A percentile compares a stretch with the other conserved stretches of the same genome.
phyloP scores from a whole-genome alignment of 2,888 invertebrate species.

The Macaria notata region DNA sequence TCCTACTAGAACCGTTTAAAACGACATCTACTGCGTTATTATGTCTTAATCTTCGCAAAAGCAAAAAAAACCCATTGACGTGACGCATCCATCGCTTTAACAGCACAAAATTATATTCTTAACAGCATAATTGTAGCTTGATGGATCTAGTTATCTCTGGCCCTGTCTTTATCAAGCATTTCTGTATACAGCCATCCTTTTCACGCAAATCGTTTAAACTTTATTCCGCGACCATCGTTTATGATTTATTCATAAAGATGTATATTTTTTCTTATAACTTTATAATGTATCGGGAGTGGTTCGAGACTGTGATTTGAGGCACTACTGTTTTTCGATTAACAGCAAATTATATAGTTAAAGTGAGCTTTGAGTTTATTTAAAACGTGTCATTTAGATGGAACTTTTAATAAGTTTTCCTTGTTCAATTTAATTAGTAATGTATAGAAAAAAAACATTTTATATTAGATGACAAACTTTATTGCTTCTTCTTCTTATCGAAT shows the following conservation, averaged over 20 bases:
- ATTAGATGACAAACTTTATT: too few relatives aligned
- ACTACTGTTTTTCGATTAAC: slow-evolving; percentile 56
- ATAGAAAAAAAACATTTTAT: too few relatives aligned
- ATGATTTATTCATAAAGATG: slow-evolving; percentile 41
- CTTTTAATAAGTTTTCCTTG: too few relatives aligned
- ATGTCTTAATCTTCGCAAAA: slow-evolving; percentile 45
- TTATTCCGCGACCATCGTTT: slow-evolving; percentile 52
- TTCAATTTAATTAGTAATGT: too few relatives aligned
- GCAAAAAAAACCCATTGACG: slow-evolving; percentile 46
- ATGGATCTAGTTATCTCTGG: slow-evolving; percentile 47
- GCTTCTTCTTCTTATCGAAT: too few relatives aligned
- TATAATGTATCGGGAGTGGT: slow-evolving; percentile 47
- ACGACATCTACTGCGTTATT: slow-evolving; percentile 19
- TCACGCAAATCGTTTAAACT: slow-evolving; percentile 44
- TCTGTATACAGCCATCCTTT: slow-evolving; percentile 35
- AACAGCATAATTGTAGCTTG: slow-evolving; percentile 70
- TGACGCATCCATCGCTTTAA: slow-evolving; percentile 59
- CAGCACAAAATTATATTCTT: slow-evolving; percentile 66
- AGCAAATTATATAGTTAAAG: slow-evolving; percentile 18
- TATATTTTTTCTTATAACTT: slow-evolving; percentile 37
- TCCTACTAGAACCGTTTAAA: slow-evolving; percentile 7
- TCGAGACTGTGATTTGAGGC: slow-evolving; percentile 52
- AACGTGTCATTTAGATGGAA: too few relatives aligned
- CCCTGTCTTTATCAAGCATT: slow-evolving; percentile 39
- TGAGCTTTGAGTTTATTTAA: slow-evolving; percentile 4